A percentile compares a stretch with the other conserved stretches of the same genome.
Conservation (phyloP, 2,113 vertebrate species). For the Ctenomys sociabilis region DNA sequence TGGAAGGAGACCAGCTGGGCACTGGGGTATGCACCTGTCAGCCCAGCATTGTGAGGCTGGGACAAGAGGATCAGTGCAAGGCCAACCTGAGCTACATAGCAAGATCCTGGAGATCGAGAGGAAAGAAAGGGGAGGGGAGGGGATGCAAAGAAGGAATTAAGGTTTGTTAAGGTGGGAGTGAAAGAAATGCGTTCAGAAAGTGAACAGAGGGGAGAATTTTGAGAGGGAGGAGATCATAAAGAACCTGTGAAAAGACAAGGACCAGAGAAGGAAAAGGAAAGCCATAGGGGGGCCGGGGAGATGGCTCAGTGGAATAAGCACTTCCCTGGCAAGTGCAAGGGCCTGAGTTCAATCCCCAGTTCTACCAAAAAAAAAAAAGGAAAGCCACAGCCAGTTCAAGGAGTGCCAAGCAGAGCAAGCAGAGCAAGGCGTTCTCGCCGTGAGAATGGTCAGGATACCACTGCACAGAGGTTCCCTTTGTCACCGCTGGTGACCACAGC, state of each 20-base stretch:
- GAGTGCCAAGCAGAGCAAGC: background rate
- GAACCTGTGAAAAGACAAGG: background rate
- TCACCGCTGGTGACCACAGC: background rate
- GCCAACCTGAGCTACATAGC: background rate
- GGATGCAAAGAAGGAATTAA: no score
- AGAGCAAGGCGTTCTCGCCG: background rate
- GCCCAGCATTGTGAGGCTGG: background rate
- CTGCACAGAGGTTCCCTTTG: background rate
- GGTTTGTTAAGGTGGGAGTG: background rate
- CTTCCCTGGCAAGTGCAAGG: no score
- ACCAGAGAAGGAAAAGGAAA: background rate
- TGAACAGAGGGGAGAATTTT: background rate
- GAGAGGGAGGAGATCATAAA: background rate
- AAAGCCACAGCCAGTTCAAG: background rate
- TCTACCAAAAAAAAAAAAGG: background rate
- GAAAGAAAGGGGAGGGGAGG: background rate
- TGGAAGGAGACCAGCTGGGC: background rate
- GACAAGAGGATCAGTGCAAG: background rate
- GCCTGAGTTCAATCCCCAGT: no score
- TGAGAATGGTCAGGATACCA: slow-evolving; percentile 6
- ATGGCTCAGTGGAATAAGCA: no score
- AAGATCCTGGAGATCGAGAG: background rate
- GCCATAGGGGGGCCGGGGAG: no score
- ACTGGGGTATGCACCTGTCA: background rate
- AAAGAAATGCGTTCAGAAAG: slow-evolving; percentile 51